Evolutionary conservation across 2,888 invertebrate species (phyloP).

Genomic region (Unio pictorum): DNA sequence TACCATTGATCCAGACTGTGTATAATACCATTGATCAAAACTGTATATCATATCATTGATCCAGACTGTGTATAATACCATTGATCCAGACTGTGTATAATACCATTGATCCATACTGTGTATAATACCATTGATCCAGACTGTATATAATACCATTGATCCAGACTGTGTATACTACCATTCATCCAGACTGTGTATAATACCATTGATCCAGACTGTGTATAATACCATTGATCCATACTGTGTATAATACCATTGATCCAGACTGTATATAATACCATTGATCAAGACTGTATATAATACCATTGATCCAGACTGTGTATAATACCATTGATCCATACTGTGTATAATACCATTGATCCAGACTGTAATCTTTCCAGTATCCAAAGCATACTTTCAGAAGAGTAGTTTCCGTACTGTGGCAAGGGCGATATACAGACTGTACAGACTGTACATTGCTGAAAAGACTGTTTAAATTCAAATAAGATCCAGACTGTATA

Average conservation of each 20-base stretch:
- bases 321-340: not conserved
- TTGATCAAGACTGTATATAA: not conserved
- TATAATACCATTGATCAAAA: no score
- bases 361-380: no score
- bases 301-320: not conserved
- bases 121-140: not conserved
- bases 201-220: not conserved
- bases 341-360: not conserved
- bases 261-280: not conserved
- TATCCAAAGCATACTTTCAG: no score
- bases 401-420: no score
- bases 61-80: not conserved
- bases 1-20: not conserved
- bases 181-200: no score
- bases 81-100: not conserved
- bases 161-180: not conserved
- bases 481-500: no score
- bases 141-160: not conserved
- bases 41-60: not conserved
- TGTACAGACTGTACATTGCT: no score
- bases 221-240: not conserved
- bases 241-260: not conserved
- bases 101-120: not conserved
- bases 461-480: no score
- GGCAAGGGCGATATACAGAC: no score